Conservation (phyloP, 2,113 vertebrate genomes). For the Indicator maculatus region DNA sequence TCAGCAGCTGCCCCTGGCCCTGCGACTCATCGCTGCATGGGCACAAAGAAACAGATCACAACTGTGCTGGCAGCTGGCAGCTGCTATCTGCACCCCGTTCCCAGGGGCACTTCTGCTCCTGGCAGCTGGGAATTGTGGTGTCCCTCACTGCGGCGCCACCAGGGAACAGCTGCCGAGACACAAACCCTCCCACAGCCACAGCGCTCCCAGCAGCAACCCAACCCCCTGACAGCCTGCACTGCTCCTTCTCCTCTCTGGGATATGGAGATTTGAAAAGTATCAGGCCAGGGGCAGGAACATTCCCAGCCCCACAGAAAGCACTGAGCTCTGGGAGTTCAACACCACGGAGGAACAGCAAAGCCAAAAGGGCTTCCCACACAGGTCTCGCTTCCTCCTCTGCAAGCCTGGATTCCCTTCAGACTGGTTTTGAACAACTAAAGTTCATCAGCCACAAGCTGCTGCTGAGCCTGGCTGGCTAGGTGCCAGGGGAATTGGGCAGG, state of each 20-base stretch:
- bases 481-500: background rate
- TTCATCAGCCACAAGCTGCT: background rate
- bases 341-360: background rate
- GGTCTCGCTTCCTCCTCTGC: background rate
- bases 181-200: background rate
- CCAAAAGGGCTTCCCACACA: background rate
- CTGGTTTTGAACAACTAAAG: background rate
- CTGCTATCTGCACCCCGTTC: background rate
- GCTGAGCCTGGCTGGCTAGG: background rate
- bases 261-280: background rate
- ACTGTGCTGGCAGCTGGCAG: background rate
- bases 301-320: background rate
- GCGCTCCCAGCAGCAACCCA: background rate
- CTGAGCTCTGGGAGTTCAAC: background rate
- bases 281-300: background rate
- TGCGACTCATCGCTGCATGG: conserved; percentile 87
- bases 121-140: too few species aligned
- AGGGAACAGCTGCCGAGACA: background rate
- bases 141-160: too few species aligned
- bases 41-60: conserved; percentile 47
- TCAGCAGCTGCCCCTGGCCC: conserved; percentile 92
- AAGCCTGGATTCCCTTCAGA: background rate
- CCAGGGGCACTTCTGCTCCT: background rate
- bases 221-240: background rate
- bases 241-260: background rate